Evolutionary conservation across 2,888 invertebrate species (phyloP).

Genomic region (Cephonodes hylas): DNA sequence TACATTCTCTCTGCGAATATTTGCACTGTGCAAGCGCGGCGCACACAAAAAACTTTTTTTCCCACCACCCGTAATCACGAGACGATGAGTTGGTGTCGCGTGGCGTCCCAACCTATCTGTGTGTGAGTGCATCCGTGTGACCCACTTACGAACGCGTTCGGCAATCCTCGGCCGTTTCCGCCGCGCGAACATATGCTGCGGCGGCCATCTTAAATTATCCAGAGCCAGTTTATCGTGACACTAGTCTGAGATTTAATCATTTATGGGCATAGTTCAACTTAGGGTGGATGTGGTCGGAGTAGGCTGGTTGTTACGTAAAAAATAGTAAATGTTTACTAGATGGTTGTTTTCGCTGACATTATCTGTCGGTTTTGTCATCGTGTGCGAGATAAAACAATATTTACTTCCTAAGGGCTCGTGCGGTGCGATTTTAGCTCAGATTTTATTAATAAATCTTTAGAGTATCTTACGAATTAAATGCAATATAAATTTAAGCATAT

Average conservation of each 20-base stretch:
- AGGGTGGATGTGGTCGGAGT: not conserved
- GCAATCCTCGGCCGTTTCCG: conserved; percentile 64
- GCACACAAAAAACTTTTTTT: conserved; percentile 52
- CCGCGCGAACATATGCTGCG: conserved; percentile 59
- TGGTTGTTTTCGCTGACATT: conserved; percentile 42
- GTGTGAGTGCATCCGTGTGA: conserved; percentile 75
- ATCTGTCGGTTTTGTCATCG: conserved; percentile 41
- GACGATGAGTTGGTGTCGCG: conserved; percentile 46
- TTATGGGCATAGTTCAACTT: not conserved
- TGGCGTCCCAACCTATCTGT: conserved; percentile 32
- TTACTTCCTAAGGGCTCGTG: conserved; percentile 27
- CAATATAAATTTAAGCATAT: not conserved
- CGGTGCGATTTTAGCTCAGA: not conserved
- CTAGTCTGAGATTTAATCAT: conserved; percentile 20
- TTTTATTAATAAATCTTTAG: not conserved
- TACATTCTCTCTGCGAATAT: conserved; percentile 34
- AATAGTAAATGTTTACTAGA: conserved; percentile 45
- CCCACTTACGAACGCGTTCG: conserved; percentile 76
- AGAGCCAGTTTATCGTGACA: conserved; percentile 52
- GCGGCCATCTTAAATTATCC: conserved; percentile 61
- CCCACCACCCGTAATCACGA: conserved; percentile 48
- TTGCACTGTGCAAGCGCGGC: conserved; percentile 50
- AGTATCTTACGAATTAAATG: not conserved
- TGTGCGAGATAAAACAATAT: conserved; percentile 34
- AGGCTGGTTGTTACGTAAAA: conserved; percentile 44